Conservation (phyloP, 2,797 vertebrate genomes). For the Peromyscus attwateri region DNA sequence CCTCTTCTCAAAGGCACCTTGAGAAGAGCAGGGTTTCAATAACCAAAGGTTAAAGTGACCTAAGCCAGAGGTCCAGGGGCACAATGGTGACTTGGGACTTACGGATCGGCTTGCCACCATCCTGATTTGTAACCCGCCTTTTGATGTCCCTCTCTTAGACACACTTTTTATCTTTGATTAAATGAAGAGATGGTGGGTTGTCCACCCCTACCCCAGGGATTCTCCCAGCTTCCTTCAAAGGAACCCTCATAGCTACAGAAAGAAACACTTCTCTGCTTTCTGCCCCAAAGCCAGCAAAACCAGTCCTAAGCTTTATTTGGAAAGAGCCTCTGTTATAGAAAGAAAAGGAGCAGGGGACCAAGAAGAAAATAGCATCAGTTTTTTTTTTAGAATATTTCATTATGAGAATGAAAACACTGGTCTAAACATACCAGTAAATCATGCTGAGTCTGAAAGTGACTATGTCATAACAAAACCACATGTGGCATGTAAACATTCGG, state of each 20-base stretch:
- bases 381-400: background rate
- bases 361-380: background rate
- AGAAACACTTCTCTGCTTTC: background rate
- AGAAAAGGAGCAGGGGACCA: background rate
- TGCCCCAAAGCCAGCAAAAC: background rate
- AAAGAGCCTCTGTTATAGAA: background rate
- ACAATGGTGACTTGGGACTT: conserved; percentile 83
- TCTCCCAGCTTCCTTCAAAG: too few relatives aligned
- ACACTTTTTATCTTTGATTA: conserved; percentile 60
- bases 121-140: conserved; percentile 80
- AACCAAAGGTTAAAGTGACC: conserved; percentile 88
- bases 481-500: background rate
- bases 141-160: conserved; percentile 56
- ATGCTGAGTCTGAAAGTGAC: background rate
- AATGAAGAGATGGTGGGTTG: conserved; percentile 32
- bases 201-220: background rate
- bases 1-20: conserved; percentile 88
- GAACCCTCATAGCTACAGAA: background rate
- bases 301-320: background rate
- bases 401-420: background rate
- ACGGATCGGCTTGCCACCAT: conserved; percentile 76
- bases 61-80: conserved; percentile 83
- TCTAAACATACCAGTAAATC: too few relatives aligned
- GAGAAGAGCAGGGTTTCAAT: conserved; percentile 85
- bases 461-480: background rate